phyloP scores from a whole-genome alignment of 2,113 vertebrate genomes.

The Tricholaema leucomelas region DNA sequence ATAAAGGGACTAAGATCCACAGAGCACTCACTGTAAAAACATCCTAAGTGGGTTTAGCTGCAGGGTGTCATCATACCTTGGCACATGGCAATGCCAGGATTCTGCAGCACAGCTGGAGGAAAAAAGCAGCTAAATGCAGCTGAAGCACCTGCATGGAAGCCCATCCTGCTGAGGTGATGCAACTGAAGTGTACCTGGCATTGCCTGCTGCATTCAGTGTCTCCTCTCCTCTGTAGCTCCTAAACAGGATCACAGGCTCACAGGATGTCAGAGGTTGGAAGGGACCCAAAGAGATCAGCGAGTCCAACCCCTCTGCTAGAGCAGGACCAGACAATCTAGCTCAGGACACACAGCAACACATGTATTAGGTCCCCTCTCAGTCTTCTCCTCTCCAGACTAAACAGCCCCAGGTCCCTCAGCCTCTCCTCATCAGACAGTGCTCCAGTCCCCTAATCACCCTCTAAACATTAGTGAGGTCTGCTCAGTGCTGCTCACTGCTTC shows the following conservation, averaged over 20 bases:
- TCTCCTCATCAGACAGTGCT: too few relatives aligned
- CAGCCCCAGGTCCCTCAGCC: too few relatives aligned
- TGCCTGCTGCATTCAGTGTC: background rate
- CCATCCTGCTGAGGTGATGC: background rate
- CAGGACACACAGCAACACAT: too few relatives aligned
- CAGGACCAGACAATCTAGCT: too few relatives aligned
- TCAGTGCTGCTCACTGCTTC: background rate
- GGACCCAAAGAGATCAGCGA: too few relatives aligned
- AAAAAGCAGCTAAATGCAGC: background rate
- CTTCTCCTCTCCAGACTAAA: too few relatives aligned
- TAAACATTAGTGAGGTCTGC: background rate
- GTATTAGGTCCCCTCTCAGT: too few relatives aligned
- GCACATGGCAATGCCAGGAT: background rate
- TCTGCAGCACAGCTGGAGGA: background rate
- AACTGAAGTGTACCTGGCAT: background rate
- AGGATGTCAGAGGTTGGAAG: too few relatives aligned
- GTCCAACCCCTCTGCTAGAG: too few relatives aligned
- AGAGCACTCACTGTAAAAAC: background rate
- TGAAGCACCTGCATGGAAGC: background rate
- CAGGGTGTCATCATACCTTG: background rate
- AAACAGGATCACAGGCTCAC: too few relatives aligned
- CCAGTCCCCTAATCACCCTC: too few relatives aligned
- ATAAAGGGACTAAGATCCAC: background rate
- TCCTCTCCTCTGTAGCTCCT: too few relatives aligned
- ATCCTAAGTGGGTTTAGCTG: background rate